Evolutionary conservation across 2,888 invertebrate genomes (phyloP), one percentile per base, ranked within the genome.

Genomic region (Sphecodes monilicornis): DNA sequence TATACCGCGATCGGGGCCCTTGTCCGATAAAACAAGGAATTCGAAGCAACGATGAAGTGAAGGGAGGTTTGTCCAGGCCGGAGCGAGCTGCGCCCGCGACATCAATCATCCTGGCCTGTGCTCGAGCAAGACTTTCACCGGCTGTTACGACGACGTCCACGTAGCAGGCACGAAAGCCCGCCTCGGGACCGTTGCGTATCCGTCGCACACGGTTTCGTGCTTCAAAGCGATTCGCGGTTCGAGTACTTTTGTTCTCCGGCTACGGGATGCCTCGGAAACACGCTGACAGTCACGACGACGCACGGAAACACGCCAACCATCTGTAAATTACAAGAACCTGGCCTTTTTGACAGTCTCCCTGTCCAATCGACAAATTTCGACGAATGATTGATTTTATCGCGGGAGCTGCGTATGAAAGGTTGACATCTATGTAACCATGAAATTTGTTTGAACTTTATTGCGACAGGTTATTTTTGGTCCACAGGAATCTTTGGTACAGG

Each of bases 21-120:
- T 76, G 84, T 79, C 89, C 83, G 88, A 85, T 85, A 84, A 87
- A 85, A 87, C 80, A 76, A 88, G 87, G 88, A 90, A 89, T 85
- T 89, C 84, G 73, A 88, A 84, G 73, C 69, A 76, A 78, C 90
- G 85, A 85, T 86, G 84, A 88, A 90, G 90, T 90, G 89, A 90
- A 90, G 89, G 90, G 90, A 90, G 89, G 90, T 86, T 90, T 89
- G 87, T 86, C 84, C 85, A 73, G 60, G 82, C 66, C 72, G 68
- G 57, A 69, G 75, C 89, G 77, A 76, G 86, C 89, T 88, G 83
- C 85, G 85, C 89, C 86, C 84, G 86, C 89, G 90, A 88, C 90
- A 91, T 91, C 91, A 91, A 90, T 91, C 91, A 91, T 90, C 85
- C 86, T 85, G 89, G 83, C 66, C 75, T 29, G 60, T 60, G 29